These are phyloP conservation scores for Synanthedon vespiformis DNA, from an alignment of 2,888 invertebrate genomes.

Conservation along the genomic window DNA sequence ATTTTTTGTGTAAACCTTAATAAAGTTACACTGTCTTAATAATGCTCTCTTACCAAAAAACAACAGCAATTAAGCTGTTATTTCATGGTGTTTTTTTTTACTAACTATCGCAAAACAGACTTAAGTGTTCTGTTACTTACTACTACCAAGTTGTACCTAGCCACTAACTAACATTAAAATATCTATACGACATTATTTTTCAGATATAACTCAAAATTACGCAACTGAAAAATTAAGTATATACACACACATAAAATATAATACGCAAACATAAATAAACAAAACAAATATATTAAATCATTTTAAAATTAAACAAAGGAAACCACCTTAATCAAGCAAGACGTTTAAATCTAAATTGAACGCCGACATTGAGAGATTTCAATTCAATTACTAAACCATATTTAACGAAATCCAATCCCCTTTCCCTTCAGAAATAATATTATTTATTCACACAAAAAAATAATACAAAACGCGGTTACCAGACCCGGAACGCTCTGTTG, in stretches of 20 bases:
- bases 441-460: constrained; percentile 67
- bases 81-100: too few relatives aligned
- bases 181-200: too few relatives aligned
- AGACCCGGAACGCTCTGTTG: constrained; percentile 58
- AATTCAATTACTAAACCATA: constrained; percentile 72
- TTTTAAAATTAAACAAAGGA: constrained; percentile 52
- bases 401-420: constrained; percentile 71
- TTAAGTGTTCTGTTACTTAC: too few relatives aligned
- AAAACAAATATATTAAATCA: constrained; percentile 37
- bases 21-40: too few relatives aligned
- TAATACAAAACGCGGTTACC: constrained; percentile 62
- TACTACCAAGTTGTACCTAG: too few relatives aligned
- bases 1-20: too few relatives aligned
- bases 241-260: too few relatives aligned
- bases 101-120: too few relatives aligned
- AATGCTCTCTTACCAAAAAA: too few relatives aligned
- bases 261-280: constrained; percentile 18
- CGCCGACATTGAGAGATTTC: constrained; percentile 71
- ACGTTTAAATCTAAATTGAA: constrained; percentile 68
- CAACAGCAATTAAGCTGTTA: too few relatives aligned
- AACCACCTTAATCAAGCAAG: constrained; percentile 51
- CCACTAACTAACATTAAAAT: neutral
- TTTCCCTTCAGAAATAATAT: constrained; percentile 67
- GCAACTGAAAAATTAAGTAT: too few relatives aligned
- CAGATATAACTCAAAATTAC: too few relatives aligned